These are phyloP conservation scores for Synergus laeviventris DNA, from an alignment of 2,888 invertebrate genomes.

Conservation along the genomic window DNA sequence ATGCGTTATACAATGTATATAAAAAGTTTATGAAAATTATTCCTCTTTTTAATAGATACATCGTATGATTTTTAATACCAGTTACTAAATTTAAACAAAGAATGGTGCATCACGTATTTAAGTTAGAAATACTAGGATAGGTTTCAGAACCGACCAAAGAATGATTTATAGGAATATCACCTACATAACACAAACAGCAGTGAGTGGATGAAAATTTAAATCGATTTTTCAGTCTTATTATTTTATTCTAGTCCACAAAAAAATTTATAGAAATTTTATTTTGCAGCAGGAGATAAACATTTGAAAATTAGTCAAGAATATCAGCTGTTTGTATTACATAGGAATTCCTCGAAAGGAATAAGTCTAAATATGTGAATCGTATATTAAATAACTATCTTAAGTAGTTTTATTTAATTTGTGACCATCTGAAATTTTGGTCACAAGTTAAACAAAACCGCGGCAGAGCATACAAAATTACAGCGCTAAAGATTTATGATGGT, in stretches of 20 bases:
- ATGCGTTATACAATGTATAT: conserved; percentile 21
- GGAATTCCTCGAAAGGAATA: conserved; percentile 21
- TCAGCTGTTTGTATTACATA: conserved; percentile 18
- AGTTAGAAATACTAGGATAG: conserved; percentile 36
- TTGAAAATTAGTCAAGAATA: background rate
- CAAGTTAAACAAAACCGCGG: background rate
- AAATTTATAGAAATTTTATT: background rate
- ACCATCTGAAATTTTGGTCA: background rate
- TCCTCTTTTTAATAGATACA: background rate
- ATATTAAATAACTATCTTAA: background rate
- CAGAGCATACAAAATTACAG: conserved; percentile 12
- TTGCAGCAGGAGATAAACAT: background rate
- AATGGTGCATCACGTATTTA: conserved; percentile 25
- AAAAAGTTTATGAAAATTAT: conserved; percentile 31
- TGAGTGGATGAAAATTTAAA: background rate
- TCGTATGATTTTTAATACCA: conserved; percentile 21
- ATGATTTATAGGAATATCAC: conserved; percentile 54
- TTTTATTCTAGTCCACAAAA: too few relatives aligned
- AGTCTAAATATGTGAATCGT: background rate
- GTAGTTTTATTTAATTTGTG: conserved; percentile 14
- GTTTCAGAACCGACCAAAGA: conserved; percentile 59
- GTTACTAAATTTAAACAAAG: conserved; percentile 28
- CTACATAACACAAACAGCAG: conserved; percentile 32
- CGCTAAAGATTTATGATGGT: conserved; percentile 33
- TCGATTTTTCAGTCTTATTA: background rate